phyloP scores from a whole-genome alignment of 2,797 vertebrate species.

The Eptatretus atami region DNA sequence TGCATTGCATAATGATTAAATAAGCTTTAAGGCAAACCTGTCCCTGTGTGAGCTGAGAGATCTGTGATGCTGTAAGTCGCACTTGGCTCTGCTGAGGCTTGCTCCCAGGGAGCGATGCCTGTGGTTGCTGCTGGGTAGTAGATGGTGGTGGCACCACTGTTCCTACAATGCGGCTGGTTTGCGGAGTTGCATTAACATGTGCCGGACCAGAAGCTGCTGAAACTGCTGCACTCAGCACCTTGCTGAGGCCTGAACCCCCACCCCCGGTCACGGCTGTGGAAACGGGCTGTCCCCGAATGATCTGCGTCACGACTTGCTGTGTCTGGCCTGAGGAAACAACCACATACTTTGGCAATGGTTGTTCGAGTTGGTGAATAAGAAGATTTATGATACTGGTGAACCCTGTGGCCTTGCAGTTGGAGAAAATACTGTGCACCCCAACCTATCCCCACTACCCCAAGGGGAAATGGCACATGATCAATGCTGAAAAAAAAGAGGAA shows the following conservation, averaged over 20 bases:
- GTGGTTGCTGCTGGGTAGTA: conserved; percentile 13
- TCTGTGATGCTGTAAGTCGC: conserved; percentile 69
- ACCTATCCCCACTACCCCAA: too few species aligned
- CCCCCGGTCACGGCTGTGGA: conserved; percentile 40
- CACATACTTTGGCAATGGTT: too few species aligned
- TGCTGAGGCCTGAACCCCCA: conserved; percentile 23
- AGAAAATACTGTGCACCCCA: too few species aligned
- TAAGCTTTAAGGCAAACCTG: conserved; percentile 22
- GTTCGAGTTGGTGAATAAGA: too few species aligned
- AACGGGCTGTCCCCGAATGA: conserved; percentile 60
- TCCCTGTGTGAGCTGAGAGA: conserved; percentile 59
- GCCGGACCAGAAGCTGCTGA: not conserved
- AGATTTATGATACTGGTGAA: too few species aligned
- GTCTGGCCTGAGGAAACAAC: conserved; percentile 22
- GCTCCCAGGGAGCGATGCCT: conserved; percentile 17
- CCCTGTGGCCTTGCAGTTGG: too few species aligned
- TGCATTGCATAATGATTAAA: not conserved
- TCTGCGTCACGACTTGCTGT: conserved; percentile 69
- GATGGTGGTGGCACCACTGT: conserved; percentile 9
- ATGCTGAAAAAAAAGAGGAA: too few species aligned
- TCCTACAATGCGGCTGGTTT: not conserved
- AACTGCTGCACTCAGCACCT: conserved; percentile 15
- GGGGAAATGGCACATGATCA: too few species aligned
- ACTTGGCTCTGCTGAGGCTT: conserved; percentile 55
- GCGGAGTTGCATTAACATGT: too few species aligned